A percentile compares a stretch with the other conserved stretches of the same genome.
Evolutionary conservation across 2,113 vertebrate genomes (phyloP).

Genomic region (Hiodon tergisus): DNA sequence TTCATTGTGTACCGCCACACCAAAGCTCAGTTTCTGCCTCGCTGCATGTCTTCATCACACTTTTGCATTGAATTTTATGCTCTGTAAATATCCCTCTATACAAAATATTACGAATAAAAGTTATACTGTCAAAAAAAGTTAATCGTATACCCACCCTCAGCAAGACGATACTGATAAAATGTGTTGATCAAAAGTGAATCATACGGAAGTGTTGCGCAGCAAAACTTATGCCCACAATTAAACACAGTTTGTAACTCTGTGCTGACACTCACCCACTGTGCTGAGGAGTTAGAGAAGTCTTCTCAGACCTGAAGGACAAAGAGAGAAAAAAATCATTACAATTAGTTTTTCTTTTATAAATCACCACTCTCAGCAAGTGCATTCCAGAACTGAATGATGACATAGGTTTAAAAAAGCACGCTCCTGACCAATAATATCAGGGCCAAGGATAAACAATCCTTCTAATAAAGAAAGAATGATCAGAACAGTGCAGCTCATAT

Average conservation of each 20-base stretch:
- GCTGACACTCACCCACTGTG: slow-evolving; percentile 51
- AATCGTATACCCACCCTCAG: slow-evolving; percentile 7
- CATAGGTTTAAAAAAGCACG: neutral
- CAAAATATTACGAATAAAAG: neutral
- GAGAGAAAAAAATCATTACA: slow-evolving; percentile 29
- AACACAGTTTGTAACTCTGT: neutral
- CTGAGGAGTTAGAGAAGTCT: slow-evolving; percentile 31
- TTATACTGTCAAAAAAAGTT: neutral
- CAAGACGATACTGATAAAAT: too few species aligned
- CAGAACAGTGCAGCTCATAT: slow-evolving; percentile 39
- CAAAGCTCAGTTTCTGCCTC: too few species aligned
- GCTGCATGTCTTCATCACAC: too few species aligned
- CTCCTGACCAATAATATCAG: slow-evolving; percentile 46
- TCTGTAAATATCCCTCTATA: too few species aligned
- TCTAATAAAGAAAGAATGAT: slow-evolving; percentile 39
- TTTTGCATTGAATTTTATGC: too few species aligned
- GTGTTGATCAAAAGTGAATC: slow-evolving; percentile 25
- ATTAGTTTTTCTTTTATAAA: slow-evolving; percentile 20
- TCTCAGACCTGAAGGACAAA: slow-evolving; percentile 56
- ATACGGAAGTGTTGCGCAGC: neutral
- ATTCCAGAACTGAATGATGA: slow-evolving; percentile 40
- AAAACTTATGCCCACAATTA: neutral
- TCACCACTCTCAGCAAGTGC: slow-evolving; percentile 34
- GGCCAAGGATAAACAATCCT: slow-evolving; percentile 43
- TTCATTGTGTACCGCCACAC: too few species aligned